Base-by-base conservation (phyloP, 1,140 invertebrate species). In the Medauroidea extradentata region DNA sequence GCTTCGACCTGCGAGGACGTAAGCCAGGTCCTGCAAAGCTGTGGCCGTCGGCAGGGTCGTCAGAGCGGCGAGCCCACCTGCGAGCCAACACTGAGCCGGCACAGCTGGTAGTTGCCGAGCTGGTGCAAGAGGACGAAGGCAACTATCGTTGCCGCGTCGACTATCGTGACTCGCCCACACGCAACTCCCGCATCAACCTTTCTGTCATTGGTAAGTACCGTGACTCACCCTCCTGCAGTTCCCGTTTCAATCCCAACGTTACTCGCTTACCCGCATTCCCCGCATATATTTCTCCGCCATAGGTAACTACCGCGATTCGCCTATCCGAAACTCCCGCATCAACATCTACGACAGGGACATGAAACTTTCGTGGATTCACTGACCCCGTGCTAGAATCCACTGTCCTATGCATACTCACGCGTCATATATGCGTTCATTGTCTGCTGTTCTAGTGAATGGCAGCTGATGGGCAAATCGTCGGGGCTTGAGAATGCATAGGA, bases 1-100 rank as follows among this genome's bases (percentile, higher is more conserved):
- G 90, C 72, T 91, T 91, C 69, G 90, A 92, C 74, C 87, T 90
- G 42, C 79, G 90, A 43, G 88, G 87, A 34, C 81, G 85, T 1
- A 81, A 83, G 34, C 81, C 83, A 57, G 81, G 78, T 23, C 85
- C 88, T 65, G 86, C 87, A n/a, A 88, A 87, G 67, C 75, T 88
- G 18, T 92, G 88, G 88, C 91, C 89, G n/a, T 86, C 87, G 1
- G 80, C 85, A 9, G 72, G 80, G n/a, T 85, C 85, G 16, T 91
- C 90, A 72, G 88, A 88, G 0, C 76, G 79, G 9, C 74, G 90
- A 29, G 89, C 90, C 18, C 85, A 81, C 71, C 91, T 93, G 73
- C 81, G 84, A 23, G 82, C 87, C 2, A 80, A 79, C 24, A 81
- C 82, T n/a, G 78, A 80, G 19, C 86, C 87, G 0, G 86, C 87